Conservation (phyloP, 2,888 invertebrate species). For the Lasioglossum morio region DNA sequence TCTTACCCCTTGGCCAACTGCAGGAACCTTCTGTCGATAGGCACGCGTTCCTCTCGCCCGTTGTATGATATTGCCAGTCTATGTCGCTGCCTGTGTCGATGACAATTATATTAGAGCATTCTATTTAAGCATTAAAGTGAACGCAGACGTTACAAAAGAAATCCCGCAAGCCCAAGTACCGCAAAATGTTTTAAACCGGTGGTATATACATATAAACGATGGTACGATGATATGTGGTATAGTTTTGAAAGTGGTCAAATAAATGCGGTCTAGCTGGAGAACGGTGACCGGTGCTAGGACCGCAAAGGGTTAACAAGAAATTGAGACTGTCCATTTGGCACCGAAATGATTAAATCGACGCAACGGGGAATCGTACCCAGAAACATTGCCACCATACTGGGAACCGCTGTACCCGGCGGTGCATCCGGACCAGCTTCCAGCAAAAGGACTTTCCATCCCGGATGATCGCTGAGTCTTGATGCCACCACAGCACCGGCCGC, state of each 20-base stretch:
- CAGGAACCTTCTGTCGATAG: constrained; percentile 85
- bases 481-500: constrained; percentile 89
- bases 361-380: constrained; percentile 83
- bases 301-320: neutral
- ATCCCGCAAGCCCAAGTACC: too few relatives aligned
- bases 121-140: too few relatives aligned
- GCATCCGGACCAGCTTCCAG: constrained; percentile 91
- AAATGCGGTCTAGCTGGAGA: neutral
- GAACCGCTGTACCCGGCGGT: constrained; percentile 87
- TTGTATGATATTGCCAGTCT: constrained; percentile 90
- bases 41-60: constrained; percentile 88
- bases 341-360: neutral
- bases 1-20: constrained; percentile 90
- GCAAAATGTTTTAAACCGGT: too few relatives aligned
- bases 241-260: neutral
- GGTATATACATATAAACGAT: too few relatives aligned
- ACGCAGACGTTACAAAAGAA: too few relatives aligned
- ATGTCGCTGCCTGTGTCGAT: constrained; percentile 84
- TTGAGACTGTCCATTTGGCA: neutral
- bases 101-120: too few relatives aligned
- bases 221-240: too few relatives aligned
- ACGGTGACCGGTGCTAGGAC: neutral
- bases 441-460: constrained; percentile 89
- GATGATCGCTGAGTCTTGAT: constrained; percentile 88
- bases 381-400: constrained; percentile 89